Conservation (phyloP, 2,797 vertebrate genomes). For the Sebastes iracundus region DNA sequence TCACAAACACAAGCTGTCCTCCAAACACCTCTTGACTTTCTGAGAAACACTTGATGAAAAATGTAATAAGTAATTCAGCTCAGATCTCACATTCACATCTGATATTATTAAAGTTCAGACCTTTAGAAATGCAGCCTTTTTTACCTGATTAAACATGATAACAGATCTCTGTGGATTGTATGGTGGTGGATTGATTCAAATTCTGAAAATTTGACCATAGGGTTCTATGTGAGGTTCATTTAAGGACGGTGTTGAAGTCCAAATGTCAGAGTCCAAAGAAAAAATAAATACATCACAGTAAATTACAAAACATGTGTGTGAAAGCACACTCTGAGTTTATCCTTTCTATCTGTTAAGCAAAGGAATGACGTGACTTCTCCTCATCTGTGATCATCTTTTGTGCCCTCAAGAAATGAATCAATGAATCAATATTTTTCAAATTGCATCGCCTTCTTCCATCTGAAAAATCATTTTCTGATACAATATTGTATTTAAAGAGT, state of each 20-base stretch:
- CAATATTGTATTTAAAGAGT: conserved; percentile 38
- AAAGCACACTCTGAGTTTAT: background rate
- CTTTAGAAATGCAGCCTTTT: background rate
- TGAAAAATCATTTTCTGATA: conserved; percentile 46
- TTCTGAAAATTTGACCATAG: background rate
- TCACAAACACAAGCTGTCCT: background rate
- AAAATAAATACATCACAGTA: background rate
- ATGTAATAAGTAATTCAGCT: background rate
- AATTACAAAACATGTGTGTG: conserved; percentile 6
- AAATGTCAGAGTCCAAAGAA: background rate
- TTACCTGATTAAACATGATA: background rate
- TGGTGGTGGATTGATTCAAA: background rate
- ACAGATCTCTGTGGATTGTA: background rate
- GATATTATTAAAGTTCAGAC: background rate
- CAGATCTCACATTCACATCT: background rate
- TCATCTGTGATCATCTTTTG: conserved; percentile 25
- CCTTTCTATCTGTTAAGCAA: background rate
- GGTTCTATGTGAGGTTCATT: background rate
- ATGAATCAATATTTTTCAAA: conserved; percentile 60
- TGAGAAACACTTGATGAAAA: background rate
- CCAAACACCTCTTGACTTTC: background rate
- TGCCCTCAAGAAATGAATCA: conserved; percentile 32
- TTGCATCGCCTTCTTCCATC: conserved; percentile 31
- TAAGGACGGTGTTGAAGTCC: background rate
- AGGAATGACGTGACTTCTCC: background rate